Base-by-base conservation (phyloP, 2,113 vertebrate genomes). In the Lamprologus lemairii region DNA sequence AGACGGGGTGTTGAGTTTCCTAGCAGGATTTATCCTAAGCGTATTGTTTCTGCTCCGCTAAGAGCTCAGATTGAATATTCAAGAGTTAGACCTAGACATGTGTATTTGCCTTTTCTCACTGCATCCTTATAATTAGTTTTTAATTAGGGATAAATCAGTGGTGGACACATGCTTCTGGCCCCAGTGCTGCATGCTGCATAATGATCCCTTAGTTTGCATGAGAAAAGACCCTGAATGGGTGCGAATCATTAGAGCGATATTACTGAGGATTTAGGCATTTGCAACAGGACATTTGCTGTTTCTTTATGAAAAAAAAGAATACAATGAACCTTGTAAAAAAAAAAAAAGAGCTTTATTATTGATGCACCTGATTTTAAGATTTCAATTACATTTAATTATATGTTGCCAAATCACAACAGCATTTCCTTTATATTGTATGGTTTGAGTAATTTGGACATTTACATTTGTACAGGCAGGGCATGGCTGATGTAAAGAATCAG, bases 81-180 rank as follows among this genome's bases (percentile, higher is more conserved):
- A 95, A 95, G 93, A 87, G 53, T 89, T 13, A 16, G 53, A 9
- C 86, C 23, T 87, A 75, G 82, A 87, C 93, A 91, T 92, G 86
- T 94, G 86, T 89, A 89, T 95, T 94, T 95, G 88, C 84, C 81
- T 75, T 90, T 87, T 90, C 81, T 49, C 87, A 87, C 82, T 94
- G 90, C 92, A 94, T 95, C 94, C 91, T 92, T 95, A 95, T 95
- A 95, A 96, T 96, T 92, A 93, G 88, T 93, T 95, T 95, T 87
- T 96, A 96, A 96, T 96, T 95, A 94, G 91, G 88, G 92, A 92
- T 93, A 91, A 96, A 94, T 90, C 90, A 86, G 80, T 65, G 10
- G 49, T 73, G 73, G 89, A 89, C 91, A 85, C 90, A 90, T 87
- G 79, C 91, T 92, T 89, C 51, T 78, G 73, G 87, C 84, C 71